These are phyloP conservation scores for Centruroides vittatus DNA, from an alignment of 1,140 invertebrate species.

Conservation along the genomic window DNA sequence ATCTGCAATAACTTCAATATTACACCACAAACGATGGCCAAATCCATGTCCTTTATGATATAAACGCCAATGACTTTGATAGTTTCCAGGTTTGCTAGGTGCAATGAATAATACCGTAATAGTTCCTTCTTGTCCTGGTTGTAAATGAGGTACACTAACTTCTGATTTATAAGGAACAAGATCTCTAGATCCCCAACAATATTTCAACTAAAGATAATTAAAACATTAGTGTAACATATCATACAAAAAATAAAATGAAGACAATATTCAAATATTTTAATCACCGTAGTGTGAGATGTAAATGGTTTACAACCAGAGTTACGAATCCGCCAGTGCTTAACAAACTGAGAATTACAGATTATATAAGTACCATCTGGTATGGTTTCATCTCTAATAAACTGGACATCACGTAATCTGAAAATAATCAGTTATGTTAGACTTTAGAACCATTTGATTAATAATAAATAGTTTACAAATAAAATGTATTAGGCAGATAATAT, in stretches of 20 bases:
- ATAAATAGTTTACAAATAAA: too few relatives aligned
- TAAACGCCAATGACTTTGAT: conserved; percentile 30
- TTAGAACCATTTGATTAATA: too few relatives aligned
- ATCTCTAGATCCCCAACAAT: conserved; percentile 1
- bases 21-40: conserved; percentile 29
- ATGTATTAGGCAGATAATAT: too few relatives aligned
- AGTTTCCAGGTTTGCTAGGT: conserved; percentile 22
- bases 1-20: conserved; percentile 19
- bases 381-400: conserved; percentile 26
- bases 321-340: conserved; percentile 28
- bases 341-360: conserved; percentile 23
- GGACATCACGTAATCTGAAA: conserved; percentile 15
- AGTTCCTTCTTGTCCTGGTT: conserved; percentile 24
- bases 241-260: neutral
- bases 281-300: conserved; percentile 19
- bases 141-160: conserved; percentile 16
- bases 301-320: conserved; percentile 27
- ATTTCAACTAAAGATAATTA: conserved; percentile 1
- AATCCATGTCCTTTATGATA: conserved; percentile 24
- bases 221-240: neutral
- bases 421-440: too few relatives aligned
- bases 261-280: neutral
- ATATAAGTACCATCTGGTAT: conserved; percentile 25
- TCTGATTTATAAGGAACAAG: neutral
- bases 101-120: conserved; percentile 24